These are phyloP conservation scores for Fabriciana adippe DNA, from an alignment of 2,888 invertebrate genomes.

Conservation along the genomic window DNA sequence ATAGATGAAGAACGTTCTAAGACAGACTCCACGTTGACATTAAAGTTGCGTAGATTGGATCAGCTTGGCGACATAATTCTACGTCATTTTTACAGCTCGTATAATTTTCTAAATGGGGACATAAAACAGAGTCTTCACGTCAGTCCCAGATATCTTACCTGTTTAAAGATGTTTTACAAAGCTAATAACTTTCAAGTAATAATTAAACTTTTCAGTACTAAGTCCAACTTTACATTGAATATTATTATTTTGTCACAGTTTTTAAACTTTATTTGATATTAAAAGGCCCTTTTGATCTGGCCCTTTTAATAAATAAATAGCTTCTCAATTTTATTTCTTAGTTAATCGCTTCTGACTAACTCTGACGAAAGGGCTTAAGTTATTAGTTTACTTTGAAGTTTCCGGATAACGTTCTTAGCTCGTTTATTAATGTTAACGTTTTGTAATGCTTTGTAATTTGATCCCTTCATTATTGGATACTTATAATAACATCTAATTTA, in stretches of 20 bases:
- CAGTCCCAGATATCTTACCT: constrained; percentile 21
- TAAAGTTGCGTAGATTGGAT: constrained; percentile 18
- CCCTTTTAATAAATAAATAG: constrained; percentile 7
- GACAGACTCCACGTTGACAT: constrained; percentile 12
- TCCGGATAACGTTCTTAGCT: constrained; percentile 4
- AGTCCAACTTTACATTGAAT: neutral
- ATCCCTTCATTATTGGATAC: neutral
- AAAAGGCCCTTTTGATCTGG: constrained; percentile 9
- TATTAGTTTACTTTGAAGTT: constrained; percentile 21
- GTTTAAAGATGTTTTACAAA: neutral
- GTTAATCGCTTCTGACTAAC: neutral
- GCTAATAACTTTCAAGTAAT: neutral
- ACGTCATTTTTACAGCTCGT: constrained; percentile 30
- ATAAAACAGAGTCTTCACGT: constrained; percentile 27
- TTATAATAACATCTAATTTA: neutral
- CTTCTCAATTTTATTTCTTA: constrained; percentile 3
- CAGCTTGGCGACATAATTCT: constrained; percentile 26
- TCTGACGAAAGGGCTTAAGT: constrained; percentile 11
- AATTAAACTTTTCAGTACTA: neutral
- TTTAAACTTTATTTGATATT: neutral
- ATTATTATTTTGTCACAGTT: neutral
- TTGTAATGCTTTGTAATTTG: constrained; percentile 2
- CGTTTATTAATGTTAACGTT: neutral
- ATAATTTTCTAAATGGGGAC: constrained; percentile 30
- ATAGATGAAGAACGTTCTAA: constrained; percentile 1